These are phyloP conservation scores for Grammomys surdaster DNA, from an alignment of 2,113 vertebrate genomes.

Conservation along the genomic window DNA sequence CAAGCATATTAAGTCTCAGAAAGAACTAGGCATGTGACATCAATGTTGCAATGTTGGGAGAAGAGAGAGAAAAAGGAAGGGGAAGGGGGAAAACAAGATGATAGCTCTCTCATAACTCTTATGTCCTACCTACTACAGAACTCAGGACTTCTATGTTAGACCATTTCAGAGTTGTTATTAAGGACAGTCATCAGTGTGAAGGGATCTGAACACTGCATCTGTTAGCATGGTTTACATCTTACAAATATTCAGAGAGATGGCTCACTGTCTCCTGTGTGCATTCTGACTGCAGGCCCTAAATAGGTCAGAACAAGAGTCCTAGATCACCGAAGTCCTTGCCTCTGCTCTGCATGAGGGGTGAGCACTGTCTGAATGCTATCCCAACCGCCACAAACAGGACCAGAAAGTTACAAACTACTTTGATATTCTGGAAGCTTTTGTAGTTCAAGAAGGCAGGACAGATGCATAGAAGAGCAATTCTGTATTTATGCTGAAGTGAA, in stretches of 20 bases:
- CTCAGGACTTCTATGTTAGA: background rate
- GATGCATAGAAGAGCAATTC: background rate
- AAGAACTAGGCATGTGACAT: accelerated
- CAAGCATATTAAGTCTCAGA: background rate
- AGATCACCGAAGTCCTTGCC: background rate
- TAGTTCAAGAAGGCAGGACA: background rate
- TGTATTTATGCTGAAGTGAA: background rate
- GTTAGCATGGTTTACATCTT: background rate
- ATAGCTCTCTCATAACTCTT: background rate
- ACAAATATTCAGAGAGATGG: background rate
- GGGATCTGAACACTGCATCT: background rate
- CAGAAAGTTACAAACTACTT: background rate
- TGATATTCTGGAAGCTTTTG: background rate
- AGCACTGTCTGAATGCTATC: background rate
- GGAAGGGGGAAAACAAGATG: background rate
- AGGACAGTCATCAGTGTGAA: background rate
- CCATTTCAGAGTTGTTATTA: background rate
- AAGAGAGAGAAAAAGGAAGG: background rate
- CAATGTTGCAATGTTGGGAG: background rate
- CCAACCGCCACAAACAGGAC: background rate
- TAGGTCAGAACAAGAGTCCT: background rate
- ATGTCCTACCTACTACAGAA: background rate
- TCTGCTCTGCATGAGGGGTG: background rate
- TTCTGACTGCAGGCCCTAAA: background rate
- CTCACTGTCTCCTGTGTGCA: background rate